These are phyloP conservation scores for Arctocebus calabarensis DNA, from an alignment of 2,797 vertebrate species.

Conservation along the genomic window DNA sequence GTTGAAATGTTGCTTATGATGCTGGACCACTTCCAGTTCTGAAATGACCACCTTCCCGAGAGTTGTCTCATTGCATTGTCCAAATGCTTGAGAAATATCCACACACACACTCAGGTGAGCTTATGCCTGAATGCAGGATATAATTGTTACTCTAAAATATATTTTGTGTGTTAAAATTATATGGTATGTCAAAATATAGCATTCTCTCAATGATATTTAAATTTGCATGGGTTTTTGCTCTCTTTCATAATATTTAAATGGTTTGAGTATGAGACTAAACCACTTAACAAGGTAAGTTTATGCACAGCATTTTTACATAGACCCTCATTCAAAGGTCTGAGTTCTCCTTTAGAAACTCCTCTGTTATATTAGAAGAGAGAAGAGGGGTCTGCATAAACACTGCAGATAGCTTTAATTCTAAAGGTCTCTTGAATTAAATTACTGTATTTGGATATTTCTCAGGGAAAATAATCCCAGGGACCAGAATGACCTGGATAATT, in stretches of 20 bases:
- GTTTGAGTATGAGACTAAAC: conserved; percentile 56
- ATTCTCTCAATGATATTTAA: conserved; percentile 60
- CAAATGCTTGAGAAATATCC: conserved; percentile 9
- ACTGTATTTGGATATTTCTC: conserved; percentile 53
- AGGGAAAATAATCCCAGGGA: not conserved
- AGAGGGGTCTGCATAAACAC: not conserved
- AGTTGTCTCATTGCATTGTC: not conserved
- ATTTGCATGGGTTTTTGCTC: conserved; percentile 67
- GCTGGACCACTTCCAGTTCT: not conserved
- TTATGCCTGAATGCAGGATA: conserved; percentile 57
- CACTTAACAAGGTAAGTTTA: conserved; percentile 61
- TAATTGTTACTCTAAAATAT: conserved; percentile 75
- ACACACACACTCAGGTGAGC: not conserved
- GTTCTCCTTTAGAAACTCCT: conserved; percentile 47
- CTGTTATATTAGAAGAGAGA: not conserved
- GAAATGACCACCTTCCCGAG: not conserved
- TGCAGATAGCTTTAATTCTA: conserved; percentile 35
- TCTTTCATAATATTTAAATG: conserved; percentile 77
- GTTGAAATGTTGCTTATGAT: not conserved
- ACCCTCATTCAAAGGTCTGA: not conserved
- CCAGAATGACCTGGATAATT: conserved; percentile 43
- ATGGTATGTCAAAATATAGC: conserved; percentile 62
- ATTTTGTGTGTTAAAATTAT: conserved; percentile 69
- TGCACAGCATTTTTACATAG: not conserved
- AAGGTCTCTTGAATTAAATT: conserved; percentile 49